phyloP scores from a whole-genome alignment of 2,797 vertebrate species.

The Tympanoctomys barrerae region DNA sequence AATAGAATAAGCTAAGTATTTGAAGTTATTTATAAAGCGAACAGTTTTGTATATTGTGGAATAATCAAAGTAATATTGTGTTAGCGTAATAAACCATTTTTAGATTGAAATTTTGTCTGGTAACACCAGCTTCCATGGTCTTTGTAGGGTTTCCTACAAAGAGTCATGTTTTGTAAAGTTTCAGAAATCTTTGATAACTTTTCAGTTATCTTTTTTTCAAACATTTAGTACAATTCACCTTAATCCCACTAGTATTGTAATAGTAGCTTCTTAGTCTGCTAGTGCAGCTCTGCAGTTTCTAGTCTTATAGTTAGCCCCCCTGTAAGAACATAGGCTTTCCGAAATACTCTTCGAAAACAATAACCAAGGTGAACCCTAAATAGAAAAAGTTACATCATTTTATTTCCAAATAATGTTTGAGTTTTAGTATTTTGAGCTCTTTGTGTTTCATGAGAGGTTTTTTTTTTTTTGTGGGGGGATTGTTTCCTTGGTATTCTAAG shows the following conservation, averaged over 20 bases:
- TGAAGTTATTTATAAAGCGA: constrained; percentile 37
- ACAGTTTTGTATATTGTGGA: not conserved
- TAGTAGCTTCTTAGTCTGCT: not conserved
- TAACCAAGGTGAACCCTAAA: not conserved
- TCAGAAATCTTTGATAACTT: constrained; percentile 7
- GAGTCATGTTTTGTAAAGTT: not conserved
- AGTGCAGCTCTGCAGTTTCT: not conserved
- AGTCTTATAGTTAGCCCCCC: not conserved
- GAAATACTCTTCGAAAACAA: not conserved
- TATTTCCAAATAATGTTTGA: constrained; percentile 35
- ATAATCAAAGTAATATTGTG: not conserved
- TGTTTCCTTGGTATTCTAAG: not conserved
- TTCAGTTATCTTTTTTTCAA: not conserved
- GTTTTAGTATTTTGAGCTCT: not conserved
- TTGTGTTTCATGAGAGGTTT: not conserved
- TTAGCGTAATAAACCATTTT: not conserved
- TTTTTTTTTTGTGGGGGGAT: not conserved
- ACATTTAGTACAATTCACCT: not conserved
- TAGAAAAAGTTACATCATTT: not conserved
- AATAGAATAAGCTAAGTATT: not conserved
- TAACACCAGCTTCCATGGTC: not conserved
- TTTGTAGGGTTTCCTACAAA: not conserved
- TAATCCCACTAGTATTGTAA: not conserved
- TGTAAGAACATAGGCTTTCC: not conserved
- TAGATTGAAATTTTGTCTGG: not conserved